Evolutionary conservation across 2,888 invertebrate species (phyloP), one percentile per base, ranked within the genome.

Genomic region (Lagria hirta): DNA sequence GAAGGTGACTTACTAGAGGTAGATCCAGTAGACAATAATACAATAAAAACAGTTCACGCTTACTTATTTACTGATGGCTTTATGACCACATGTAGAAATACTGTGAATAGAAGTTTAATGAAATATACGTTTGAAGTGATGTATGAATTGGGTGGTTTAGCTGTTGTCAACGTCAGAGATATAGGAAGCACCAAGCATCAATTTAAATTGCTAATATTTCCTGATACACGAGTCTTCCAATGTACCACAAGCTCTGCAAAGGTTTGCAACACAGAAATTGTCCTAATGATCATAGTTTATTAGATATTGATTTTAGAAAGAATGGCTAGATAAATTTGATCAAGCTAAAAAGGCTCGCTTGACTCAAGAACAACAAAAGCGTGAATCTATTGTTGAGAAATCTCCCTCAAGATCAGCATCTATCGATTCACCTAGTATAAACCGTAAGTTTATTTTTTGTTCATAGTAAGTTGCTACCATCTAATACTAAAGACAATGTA

Each of bases 321-420:
- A 94, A 64, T 96, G 96, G 96, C 74, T 96, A 54, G 92, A 93
- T 54, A 88, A 90, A 65, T 86, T 95, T 66, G 96, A 96, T 65
- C 80, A 86, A 54, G 89, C 91, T 0, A 93, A 96, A 67, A 92
- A 90, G 66, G 80, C 85, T 51, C 81, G 88, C 62, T 73, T 85
- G 55, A 76, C 79, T 2, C 80, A 80, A 61, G 85, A 81, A 58
- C 78, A 73, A 62, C 79, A 65, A 29, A 72, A 70, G 57, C 51
- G 68, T 20, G 72, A 72, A 52, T 63, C 67, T 2, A 53, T 62
- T 16, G 43, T 54, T n/a, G 71, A 75, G 52, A 71, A 71, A 52
- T 72, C 74, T 5, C 75, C 76, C 8, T 70, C 71, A 16, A 63
- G 75, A 27, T 60, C 72, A 3, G 68, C 71, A 21, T 75, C 75